Evolutionary conservation across 1,140 invertebrate species (phyloP).

Genomic region (Forficula auricularia): DNA sequence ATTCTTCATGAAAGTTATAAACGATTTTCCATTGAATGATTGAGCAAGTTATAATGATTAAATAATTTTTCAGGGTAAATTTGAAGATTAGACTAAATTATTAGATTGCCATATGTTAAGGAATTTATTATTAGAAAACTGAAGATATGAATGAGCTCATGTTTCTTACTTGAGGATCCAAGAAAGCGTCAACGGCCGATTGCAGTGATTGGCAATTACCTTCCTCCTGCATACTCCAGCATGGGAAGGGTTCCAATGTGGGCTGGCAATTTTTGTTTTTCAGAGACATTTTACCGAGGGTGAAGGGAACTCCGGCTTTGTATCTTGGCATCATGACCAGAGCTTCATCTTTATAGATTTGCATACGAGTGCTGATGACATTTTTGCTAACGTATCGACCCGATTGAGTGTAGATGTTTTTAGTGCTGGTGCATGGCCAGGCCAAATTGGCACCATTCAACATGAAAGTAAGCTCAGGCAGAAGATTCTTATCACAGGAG

Average conservation of each 20-base stretch:
- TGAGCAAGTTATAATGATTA: too few species aligned
- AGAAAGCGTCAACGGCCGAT: constrained; percentile 37
- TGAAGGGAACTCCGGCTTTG: constrained; percentile 33
- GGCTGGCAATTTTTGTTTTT: constrained; percentile 26
- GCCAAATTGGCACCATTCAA: constrained; percentile 16
- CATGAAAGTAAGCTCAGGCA: constrained; percentile 16
- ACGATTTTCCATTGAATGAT: too few species aligned
- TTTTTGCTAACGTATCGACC: constrained; percentile 36
- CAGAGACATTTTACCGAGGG: constrained; percentile 30
- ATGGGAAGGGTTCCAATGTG: constrained; percentile 31
- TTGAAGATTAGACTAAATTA: too few species aligned
- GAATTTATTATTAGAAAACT: too few species aligned
- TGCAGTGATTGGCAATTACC: constrained; percentile 35
- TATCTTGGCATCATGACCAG: constrained; percentile 32
- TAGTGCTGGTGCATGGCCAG: constrained; percentile 33
- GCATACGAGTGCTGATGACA: constrained; percentile 35
- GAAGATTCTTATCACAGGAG: constrained; percentile 15
- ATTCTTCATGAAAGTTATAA: too few species aligned
- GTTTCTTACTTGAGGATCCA: constrained; percentile 33
- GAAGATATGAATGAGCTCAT: too few species aligned
- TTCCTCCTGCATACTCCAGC: constrained; percentile 39
- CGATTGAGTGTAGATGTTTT: constrained; percentile 30
- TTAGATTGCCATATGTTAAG: too few species aligned
- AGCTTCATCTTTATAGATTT: constrained; percentile 33
- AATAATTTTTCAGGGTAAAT: too few species aligned